Evolutionary conservation across 2,113 vertebrate species (phyloP), one percentile per base, ranked within the genome.

Genomic region (Anarhynchus alexandrinus): DNA sequence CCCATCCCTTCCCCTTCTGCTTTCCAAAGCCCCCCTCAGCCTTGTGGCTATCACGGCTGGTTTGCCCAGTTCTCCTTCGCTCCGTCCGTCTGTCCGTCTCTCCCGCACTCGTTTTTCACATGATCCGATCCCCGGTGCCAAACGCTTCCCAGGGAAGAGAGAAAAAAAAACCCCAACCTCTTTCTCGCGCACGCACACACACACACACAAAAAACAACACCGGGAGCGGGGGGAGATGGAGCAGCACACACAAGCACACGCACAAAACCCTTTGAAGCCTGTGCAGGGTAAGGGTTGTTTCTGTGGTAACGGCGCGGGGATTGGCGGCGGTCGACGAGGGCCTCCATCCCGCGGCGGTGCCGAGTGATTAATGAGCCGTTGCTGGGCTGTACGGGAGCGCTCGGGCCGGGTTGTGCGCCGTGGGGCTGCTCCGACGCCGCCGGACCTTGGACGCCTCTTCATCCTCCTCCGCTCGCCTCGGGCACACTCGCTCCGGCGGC

Each of bases 201-300:
- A 97, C 11, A 27, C 82, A 90, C 85, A 92, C 72, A 90, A 16
- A 95, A 83, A 94, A 91, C 91, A 97, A 95, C 88, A 86, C 77
- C 38, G 54, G 79, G 92, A 30, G 32, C 32, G 45, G 94, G 94
- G 91, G 73, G 93, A 88, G 91, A 47, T 13, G 64, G 88, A 94
- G 94, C 32, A 87, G 89, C 95, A 11, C 92, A 94, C 96, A 96
- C 95, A 91, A 86, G 70, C 90, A 96, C 95, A 91, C 47, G 59
- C 70, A 97, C 97, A 96, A 93, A 97, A 97, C 95, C 97, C 98
- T 97, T 94, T 96, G 97, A 97, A 97, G 97, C 96, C 97, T 98
- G 96, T 70, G 67, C 97, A 98, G 98, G 98, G 98, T 96, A 98
- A 97, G 98, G 98, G 98, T 98, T 98, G 98, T 99, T 98, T 98